A percentile compares a stretch with the other conserved stretches of the same genome.
These are phyloP conservation scores for Neodiprion virginianus DNA, from an alignment of 1,140 invertebrate genomes.

Conservation along the genomic window DNA sequence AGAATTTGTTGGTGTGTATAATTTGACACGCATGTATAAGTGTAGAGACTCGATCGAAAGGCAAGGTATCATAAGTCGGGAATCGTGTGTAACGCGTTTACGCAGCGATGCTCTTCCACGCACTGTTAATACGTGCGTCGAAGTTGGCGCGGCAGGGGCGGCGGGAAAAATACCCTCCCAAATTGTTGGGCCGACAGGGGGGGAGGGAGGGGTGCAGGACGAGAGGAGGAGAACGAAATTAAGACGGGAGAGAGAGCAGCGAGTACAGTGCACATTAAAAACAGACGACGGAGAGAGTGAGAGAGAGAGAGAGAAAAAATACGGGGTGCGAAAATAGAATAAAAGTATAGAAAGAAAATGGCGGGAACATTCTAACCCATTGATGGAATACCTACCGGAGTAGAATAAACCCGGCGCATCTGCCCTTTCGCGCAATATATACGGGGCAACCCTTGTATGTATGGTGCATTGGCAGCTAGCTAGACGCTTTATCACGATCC, in stretches of 20 bases:
- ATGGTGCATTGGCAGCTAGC: too few species aligned
- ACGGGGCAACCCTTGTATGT: too few species aligned
- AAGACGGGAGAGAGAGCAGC: constrained; percentile 21
- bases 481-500: neutral
- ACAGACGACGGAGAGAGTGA: neutral
- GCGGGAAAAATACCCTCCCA: too few species aligned
- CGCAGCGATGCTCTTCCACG: too few species aligned
- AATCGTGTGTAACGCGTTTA: too few species aligned
- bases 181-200: constrained; percentile 17
- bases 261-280: neutral
- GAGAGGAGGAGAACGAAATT: neutral
- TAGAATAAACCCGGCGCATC: neutral
- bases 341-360: neutral
- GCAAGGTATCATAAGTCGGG: too few species aligned
- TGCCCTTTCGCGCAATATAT: neutral
- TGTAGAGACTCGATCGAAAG: too few species aligned
- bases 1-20: too few species aligned
- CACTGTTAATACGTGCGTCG: too few species aligned
- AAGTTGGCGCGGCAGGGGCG: too few species aligned
- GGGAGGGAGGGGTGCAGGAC: neutral
- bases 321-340: neutral
- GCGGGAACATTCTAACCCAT: neutral
- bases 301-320: neutral
- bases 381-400: neutral
- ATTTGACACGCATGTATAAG: too few species aligned